Evolutionary conservation across 2,113 vertebrate species (phyloP).

Genomic region (Crypturellus undulatus): DNA sequence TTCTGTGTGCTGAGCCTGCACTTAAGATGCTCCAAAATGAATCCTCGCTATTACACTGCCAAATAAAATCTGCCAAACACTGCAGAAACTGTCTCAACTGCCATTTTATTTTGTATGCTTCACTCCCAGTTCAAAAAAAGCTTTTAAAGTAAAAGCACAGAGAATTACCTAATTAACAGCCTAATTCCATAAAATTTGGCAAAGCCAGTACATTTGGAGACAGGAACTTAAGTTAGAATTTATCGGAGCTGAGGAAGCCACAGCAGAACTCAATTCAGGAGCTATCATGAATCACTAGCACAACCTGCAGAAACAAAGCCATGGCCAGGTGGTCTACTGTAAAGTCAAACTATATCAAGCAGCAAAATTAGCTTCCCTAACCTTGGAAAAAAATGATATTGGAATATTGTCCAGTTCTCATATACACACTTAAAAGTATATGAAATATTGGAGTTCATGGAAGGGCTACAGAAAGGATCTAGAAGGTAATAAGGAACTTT

Average conservation of each 20-base stretch:
- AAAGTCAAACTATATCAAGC: neutral
- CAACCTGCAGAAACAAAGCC: neutral
- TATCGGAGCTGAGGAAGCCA: neutral
- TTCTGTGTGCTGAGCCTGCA: neutral
- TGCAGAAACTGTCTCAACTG: neutral
- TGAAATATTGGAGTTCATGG: neutral
- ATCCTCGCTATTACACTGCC: neutral
- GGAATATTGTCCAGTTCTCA: neutral
- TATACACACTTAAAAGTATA: accelerated
- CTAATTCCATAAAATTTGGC: neutral
- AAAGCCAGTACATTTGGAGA: neutral
- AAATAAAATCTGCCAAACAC: neutral
- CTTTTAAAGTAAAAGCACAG: neutral
- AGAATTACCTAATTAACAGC: neutral
- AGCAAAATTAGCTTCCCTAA: neutral
- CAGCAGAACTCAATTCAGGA: neutral
- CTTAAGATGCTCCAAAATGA: neutral
- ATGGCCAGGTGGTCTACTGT: neutral
- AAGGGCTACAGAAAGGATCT: neutral
- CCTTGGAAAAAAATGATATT: neutral
- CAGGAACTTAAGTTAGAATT: neutral
- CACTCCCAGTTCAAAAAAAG: neutral
- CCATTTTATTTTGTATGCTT: neutral
- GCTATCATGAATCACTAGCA: neutral
- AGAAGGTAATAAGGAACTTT: neutral